Conservation (phyloP, 2,797 vertebrate species). For the Sebastes oblongus region DNA sequence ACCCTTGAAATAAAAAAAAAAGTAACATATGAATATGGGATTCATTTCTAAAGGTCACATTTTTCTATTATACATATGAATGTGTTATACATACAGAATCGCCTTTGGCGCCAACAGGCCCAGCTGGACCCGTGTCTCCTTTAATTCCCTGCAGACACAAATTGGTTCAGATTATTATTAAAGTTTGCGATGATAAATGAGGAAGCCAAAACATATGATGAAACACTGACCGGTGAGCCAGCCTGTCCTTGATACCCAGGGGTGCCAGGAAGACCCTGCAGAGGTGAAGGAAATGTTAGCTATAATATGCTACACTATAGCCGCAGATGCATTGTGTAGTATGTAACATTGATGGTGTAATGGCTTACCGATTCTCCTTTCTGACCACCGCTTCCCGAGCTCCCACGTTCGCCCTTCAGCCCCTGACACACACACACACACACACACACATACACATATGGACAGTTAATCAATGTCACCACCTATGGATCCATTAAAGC, state of each 20-base stretch:
- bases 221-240: conserved; percentile 85
- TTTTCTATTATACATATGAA: neutral
- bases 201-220: neutral
- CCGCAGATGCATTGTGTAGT: neutral
- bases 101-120: conserved; percentile 87
- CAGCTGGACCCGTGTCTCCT: conserved; percentile 88
- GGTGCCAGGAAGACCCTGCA: conserved; percentile 90
- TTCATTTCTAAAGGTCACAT: neutral
- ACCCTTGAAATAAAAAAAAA: conserved; percentile 80
- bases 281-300: conserved; percentile 31
- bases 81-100: conserved; percentile 83
- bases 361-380: conserved; percentile 93
- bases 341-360: neutral
- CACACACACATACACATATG: conserved; percentile 34
- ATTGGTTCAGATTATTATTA: conserved; percentile 1
- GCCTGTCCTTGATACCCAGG: conserved; percentile 87
- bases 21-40: neutral
- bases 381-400: conserved; percentile 81
- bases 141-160: conserved; percentile 85
- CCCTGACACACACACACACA: conserved; percentile 81
- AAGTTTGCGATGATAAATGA: conserved; percentile 16
- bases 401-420: conserved; percentile 92
- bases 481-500: conserved; percentile 6
- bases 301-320: neutral
- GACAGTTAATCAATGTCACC: conserved; percentile 24